A percentile compares a stretch with the other conserved stretches of the same genome.
These are phyloP conservation scores for Baccha elongata DNA, from an alignment of 2,888 invertebrate genomes.

Conservation along the genomic window DNA sequence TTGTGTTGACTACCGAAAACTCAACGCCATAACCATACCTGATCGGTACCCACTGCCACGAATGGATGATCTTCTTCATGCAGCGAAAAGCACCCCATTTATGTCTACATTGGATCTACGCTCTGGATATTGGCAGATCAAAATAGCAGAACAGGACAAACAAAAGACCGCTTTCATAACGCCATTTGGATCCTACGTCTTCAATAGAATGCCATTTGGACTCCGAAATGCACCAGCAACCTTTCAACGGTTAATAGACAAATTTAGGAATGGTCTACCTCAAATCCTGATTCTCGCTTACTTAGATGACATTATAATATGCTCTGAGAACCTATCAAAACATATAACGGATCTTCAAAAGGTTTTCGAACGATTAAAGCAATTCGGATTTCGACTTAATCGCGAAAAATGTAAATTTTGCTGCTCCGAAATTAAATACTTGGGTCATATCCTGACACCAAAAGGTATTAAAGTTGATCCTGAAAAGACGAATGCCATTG, in stretches of 20 bases:
- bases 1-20: constrained; percentile 76
- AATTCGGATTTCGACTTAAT: too few relatives aligned
- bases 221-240: too few relatives aligned
- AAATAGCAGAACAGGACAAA: constrained; percentile 27
- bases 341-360: not conserved
- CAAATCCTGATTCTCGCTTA: not conserved
- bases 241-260: too few relatives aligned
- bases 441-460: constrained; percentile 21
- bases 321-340: not conserved
- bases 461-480: not conserved
- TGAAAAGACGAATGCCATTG: not conserved
- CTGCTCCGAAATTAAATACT: too few relatives aligned
- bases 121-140: constrained; percentile 60
- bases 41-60: constrained; percentile 79
- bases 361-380: too few relatives aligned
- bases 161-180: constrained; percentile 53
- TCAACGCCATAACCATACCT: constrained; percentile 76
- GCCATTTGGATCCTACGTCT: constrained; percentile 6
- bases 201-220: too few relatives aligned
- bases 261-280: too few relatives aligned
- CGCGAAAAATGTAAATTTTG: too few relatives aligned
- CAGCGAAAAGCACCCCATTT: not conserved
- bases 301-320: not conserved
- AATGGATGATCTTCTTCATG: constrained; percentile 77
- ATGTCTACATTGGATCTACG: too few relatives aligned